A percentile compares a stretch with the other conserved stretches of the same genome.
Conservation (phyloP, 2,888 invertebrate genomes). For the Agrilus mali region DNA sequence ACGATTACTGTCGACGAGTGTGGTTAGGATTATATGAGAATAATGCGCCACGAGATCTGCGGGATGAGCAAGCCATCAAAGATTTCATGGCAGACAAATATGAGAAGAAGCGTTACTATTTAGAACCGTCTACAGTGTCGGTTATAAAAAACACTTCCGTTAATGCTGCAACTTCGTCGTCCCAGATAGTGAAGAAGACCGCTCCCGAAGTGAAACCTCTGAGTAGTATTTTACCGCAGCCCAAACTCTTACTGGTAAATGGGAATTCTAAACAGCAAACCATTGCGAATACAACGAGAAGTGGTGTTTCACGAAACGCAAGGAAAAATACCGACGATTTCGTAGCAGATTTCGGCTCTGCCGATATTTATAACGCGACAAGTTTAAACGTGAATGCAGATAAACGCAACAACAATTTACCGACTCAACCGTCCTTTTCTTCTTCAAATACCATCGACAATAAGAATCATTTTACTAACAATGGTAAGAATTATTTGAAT, state of each 20-base stretch:
- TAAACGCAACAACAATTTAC: constrained; percentile 14
- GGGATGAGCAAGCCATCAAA: constrained; percentile 81
- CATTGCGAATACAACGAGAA: constrained; percentile 5
- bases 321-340: constrained; percentile 29
- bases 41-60: constrained; percentile 50
- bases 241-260: not conserved
- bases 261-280: constrained; percentile 13
- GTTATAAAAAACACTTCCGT: not conserved
- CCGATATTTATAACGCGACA: constrained; percentile 53
- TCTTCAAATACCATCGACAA: constrained; percentile 47
- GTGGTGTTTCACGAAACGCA: constrained; percentile 6
- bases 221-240: not conserved
- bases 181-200: constrained; percentile 1
- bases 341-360: constrained; percentile 59
- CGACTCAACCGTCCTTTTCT: constrained; percentile 40
- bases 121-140: constrained; percentile 18
- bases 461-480: constrained; percentile 51
- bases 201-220: constrained; percentile 8
- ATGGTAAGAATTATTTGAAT: constrained; percentile 27
- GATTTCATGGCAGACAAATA: constrained; percentile 93
- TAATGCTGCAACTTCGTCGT: constrained; percentile 3
- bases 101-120: constrained; percentile 70
- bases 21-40: constrained; percentile 88
- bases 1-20: constrained; percentile 83
- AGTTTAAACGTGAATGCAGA: constrained; percentile 18